Evolutionary conservation across 2,797 vertebrate species (phyloP), one percentile per base, ranked within the genome.

Genomic region (Notoglanidium macrostoma): DNA sequence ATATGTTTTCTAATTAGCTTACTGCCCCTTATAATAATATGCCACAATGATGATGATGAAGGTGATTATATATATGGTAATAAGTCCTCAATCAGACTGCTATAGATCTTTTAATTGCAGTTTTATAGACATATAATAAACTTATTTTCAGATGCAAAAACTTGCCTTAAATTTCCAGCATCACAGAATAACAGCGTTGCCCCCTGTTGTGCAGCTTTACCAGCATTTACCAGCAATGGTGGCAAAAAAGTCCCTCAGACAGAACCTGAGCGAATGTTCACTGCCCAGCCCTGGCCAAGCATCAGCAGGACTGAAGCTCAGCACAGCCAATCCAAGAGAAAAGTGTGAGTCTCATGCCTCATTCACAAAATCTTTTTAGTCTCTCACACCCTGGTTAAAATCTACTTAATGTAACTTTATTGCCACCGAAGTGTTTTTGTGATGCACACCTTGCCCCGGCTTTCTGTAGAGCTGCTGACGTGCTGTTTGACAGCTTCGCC

Each of bases 401-500:
- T 87, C 88, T 63, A 6, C 57, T 77, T 57, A 40, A n/a, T 21
- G 49, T 70, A 67, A 11, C 21, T 59, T 67, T 73, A n/a, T 86
- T 84, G n/a, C 63, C 51, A 61, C 72, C 63, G 2, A 78, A 17
- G 32, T 74, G 49, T 83, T 72, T 54, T 80, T 72, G 57, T 83
- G 67, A 85, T 1, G 35, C 26, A 79, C 19, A 29, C 8, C n/a
- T 84, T 81, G 29, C 23, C 32, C 5, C 23, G 19, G 76, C 65
- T 72, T 35, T 89, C 68, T 86, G 32, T 87, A 95, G 95, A 88
- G 93, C 94, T 23, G 93, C 93, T 46, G 94, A 95, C 46, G 91
- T 95, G 17, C 87, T 95, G 63, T 95, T 95, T 49, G 94, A 95
- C 90, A 94, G 94, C 88, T 95, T 95, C 40, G 92, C 93, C 0